Evolutionary conservation across 2,113 vertebrate genomes (phyloP).

Genomic region (Puntigrus tetrazona): DNA sequence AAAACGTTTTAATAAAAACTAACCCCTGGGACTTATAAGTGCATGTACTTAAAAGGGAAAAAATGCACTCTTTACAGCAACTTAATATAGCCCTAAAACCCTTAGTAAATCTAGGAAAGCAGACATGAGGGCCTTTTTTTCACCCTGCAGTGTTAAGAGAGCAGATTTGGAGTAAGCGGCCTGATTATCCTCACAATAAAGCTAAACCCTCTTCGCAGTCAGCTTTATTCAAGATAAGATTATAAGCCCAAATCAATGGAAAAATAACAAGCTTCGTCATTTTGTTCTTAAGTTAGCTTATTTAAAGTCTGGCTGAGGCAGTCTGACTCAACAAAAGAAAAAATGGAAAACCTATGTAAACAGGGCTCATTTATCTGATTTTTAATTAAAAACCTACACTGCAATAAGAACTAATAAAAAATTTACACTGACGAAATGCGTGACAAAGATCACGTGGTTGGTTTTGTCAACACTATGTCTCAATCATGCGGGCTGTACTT

Average conservation of each 20-base stretch:
- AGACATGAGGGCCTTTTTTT: conserved; percentile 15
- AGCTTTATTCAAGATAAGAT: conserved; percentile 44
- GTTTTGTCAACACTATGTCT: conserved; percentile 35
- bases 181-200: conserved; percentile 48
- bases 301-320: background rate
- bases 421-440: conserved; percentile 49
- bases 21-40: background rate
- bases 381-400: conserved; percentile 11
- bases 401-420: conserved; percentile 16
- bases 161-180: conserved; percentile 32
- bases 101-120: conserved; percentile 37
- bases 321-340: background rate
- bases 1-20: background rate
- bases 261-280: conserved; percentile 46
- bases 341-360: background rate
- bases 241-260: conserved; percentile 51
- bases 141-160: conserved; percentile 37
- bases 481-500: conserved; percentile 56
- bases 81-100: conserved; percentile 30
- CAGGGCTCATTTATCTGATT: background rate
- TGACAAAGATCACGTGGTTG: conserved; percentile 14
- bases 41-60: background rate
- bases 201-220: conserved; percentile 26
- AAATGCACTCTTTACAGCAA: background rate
- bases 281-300: conserved; percentile 16